Conservation (phyloP, 2,797 vertebrate genomes). For the Enteromius radiatus region DNA sequence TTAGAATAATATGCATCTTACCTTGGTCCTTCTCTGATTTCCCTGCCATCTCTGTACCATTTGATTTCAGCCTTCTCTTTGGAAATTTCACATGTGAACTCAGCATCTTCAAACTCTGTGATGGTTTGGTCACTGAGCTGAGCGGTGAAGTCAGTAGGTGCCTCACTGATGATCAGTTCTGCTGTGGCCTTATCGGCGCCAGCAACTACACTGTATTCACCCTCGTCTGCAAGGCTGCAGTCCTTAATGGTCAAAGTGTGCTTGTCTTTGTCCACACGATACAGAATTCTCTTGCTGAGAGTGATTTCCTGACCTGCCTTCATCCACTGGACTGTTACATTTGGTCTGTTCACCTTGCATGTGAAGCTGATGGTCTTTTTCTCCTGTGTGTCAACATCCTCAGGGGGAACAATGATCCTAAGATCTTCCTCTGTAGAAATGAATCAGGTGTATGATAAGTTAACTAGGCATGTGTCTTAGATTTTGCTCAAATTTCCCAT, state of each 20-base stretch:
- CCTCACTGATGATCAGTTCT: constrained; percentile 95
- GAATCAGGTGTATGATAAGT: constrained; percentile 42
- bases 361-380: constrained; percentile 93
- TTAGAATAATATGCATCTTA: constrained; percentile 64
- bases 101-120: constrained; percentile 92
- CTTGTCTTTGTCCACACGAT: constrained; percentile 92
- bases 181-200: constrained; percentile 89
- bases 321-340: constrained; percentile 91
- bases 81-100: constrained; percentile 91
- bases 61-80: constrained; percentile 94
- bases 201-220: constrained; percentile 90
- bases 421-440: constrained; percentile 89
- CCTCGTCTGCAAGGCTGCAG: constrained; percentile 91
- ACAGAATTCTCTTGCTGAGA: constrained; percentile 85
- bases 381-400: constrained; percentile 96
- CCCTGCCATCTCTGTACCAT: constrained; percentile 95
- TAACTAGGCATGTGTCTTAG: neutral
- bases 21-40: constrained; percentile 96
- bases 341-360: constrained; percentile 93
- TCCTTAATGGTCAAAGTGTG: constrained; percentile 94
- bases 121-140: constrained; percentile 95
- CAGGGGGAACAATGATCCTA: constrained; percentile 89
- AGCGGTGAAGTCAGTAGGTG: constrained; percentile 89
- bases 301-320: constrained; percentile 89
- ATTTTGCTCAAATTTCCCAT: neutral